A percentile compares a stretch with the other conserved stretches of the same genome.
phyloP scores from a whole-genome alignment of 2,113 vertebrate genomes.

The Indicator indicator region DNA sequence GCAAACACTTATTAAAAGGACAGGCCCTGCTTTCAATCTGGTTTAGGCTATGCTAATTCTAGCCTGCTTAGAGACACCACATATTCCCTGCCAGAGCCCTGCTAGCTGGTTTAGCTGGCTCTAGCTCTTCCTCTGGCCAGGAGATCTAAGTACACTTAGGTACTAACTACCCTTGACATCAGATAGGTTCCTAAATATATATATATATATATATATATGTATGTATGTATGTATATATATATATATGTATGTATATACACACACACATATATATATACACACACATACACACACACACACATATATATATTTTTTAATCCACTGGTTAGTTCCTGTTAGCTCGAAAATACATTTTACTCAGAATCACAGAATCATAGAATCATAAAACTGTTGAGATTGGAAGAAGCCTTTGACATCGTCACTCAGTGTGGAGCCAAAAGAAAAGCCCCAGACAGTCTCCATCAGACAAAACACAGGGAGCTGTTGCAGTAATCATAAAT shows the following conservation, averaged over 20 bases:
- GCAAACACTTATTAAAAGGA: constrained; percentile 59
- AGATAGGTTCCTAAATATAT: not conserved
- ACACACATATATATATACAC: too few relatives aligned
- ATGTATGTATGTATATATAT: too few relatives aligned
- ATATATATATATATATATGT: too few relatives aligned
- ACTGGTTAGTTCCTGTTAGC: not conserved
- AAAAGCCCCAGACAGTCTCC: not conserved
- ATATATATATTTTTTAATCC: not conserved
- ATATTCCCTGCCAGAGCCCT: constrained; percentile 21
- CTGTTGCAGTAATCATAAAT: not conserved
- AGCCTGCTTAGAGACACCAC: constrained; percentile 16
- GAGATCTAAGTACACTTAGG: not conserved
- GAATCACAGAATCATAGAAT: not conserved
- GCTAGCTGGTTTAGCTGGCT: constrained; percentile 58
- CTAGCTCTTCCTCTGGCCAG: constrained; percentile 35
- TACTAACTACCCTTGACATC: not conserved
- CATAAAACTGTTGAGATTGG: too few relatives aligned
- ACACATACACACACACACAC: too few relatives aligned
- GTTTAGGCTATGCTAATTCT: constrained; percentile 54
- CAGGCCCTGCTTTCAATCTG: constrained; percentile 33
- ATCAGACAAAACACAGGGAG: not conserved
- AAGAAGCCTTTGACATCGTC: too few relatives aligned
- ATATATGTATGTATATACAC: too few relatives aligned
- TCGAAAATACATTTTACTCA: not conserved
- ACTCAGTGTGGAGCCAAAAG: not conserved